Evolutionary conservation across 2,113 vertebrate species (phyloP).

Genomic region (Genyomyrus donnyi): DNA sequence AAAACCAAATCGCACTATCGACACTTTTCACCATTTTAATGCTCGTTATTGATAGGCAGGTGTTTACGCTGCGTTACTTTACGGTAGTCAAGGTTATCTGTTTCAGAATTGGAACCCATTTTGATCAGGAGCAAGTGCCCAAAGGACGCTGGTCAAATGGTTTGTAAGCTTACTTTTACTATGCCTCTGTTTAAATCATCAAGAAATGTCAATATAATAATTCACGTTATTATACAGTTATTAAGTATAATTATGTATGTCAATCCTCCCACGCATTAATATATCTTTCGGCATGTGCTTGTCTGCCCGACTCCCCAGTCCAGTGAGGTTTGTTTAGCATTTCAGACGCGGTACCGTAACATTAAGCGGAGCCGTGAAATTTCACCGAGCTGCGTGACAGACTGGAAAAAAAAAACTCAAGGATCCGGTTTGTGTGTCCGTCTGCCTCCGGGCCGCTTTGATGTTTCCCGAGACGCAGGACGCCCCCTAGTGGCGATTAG

Average conservation of each 20-base stretch:
- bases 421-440: conserved; percentile 15
- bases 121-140: neutral
- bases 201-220: neutral
- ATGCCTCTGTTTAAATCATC: neutral
- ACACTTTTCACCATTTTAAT: neutral
- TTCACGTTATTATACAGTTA: conserved; percentile 1
- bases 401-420: neutral
- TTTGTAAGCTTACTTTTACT: neutral
- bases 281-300: neutral
- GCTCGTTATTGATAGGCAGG: neutral
- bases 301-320: neutral
- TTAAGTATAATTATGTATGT: conserved; percentile 10
- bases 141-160: neutral
- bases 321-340: neutral
- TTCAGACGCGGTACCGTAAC: neutral
- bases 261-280: neutral
- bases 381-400: neutral
- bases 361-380: neutral
- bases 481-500: conserved; percentile 57
- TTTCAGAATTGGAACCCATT: neutral
- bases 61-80: neutral
- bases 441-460: conserved; percentile 20
- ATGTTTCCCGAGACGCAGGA: conserved; percentile 28
- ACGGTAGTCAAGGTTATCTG: neutral
- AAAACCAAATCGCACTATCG: neutral